Evolutionary conservation across 2,797 vertebrate species (phyloP), one percentile per base, ranked within the genome.

Genomic region (Geotrypetes seraphini): DNA sequence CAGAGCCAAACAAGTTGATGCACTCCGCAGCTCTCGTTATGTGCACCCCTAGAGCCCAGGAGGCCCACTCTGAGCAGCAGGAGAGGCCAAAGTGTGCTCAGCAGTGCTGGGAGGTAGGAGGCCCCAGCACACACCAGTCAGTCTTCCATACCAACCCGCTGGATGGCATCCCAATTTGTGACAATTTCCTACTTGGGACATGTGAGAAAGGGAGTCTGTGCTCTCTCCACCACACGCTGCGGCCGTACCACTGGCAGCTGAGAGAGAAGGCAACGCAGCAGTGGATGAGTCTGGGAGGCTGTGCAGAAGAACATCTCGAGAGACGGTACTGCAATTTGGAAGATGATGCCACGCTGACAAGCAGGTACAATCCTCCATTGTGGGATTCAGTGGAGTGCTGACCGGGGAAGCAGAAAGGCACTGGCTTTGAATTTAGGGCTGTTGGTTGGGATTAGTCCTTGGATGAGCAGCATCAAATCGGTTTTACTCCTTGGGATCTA

Each of bases 231-330:
- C 42, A 45, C 8, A 28, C 28, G 7, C 34, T 33, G 4, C 22
- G 27, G 6, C 29, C 42, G 8, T 37, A 17, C 16, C 34, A 45
- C 20, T 38, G 34, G 34, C 42, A 45, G 24, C n/a, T 20, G 12
- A 9, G 22, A n/a, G 9, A 12, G 5, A 5, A 4, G 12, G 11
- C 29, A 16, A 25, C 33, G 11, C 7, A 3, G 3, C 26, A 17
- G 14, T 43, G 40, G 40, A 14, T 36, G 8, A 25, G 40, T 16
- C n/a, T 36, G 9, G 24, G 26, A 15, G 5, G 24, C 5, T 25
- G 22, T 5, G 33, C 27, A 28, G 40, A 43, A 9, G 20, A 26
- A 4, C 40, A 36, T 11, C 6, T 31, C 17, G 40, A 43, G 10
- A 36, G 7, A 4, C 26, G 31, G 9, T 43, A 30, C 22, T 36